Evolutionary conservation across 1,140 invertebrate species (phyloP).

Genomic region (Chionoecetes opilio): DNA sequence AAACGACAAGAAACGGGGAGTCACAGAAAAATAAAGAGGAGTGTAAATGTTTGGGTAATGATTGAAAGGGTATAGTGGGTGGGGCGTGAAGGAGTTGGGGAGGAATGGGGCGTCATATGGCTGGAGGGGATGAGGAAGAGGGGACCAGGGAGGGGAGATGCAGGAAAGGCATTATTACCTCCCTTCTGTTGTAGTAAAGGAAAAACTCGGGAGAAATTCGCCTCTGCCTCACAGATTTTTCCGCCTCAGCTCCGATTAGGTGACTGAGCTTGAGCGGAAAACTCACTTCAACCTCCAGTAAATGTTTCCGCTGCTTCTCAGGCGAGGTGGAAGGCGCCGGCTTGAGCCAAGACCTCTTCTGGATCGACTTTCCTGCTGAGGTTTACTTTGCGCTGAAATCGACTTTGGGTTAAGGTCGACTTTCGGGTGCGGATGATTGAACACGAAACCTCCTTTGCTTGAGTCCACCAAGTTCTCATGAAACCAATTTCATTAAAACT

Average conservation of each 20-base stretch:
- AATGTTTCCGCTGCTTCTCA: too few relatives aligned
- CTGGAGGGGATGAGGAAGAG: background rate
- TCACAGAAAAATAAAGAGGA: background rate
- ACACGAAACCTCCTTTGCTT: background rate
- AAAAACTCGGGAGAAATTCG: too few relatives aligned
- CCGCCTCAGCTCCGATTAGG: too few relatives aligned
- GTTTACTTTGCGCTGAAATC: background rate
- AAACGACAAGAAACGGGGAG: background rate
- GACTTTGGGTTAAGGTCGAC: slow-evolving; percentile 6
- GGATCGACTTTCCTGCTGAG: background rate
- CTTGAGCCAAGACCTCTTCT: too few relatives aligned
- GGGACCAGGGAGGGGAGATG: background rate
- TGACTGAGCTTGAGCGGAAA: too few relatives aligned
- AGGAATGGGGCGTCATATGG: background rate
- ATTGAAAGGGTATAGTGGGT: background rate
- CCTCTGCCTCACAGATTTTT: too few relatives aligned
- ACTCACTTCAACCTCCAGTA: too few relatives aligned
- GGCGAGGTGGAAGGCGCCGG: too few relatives aligned
- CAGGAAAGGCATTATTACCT: background rate
- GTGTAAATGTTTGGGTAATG: background rate
- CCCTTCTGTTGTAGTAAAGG: background rate
- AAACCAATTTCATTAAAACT: slow-evolving; percentile 31
- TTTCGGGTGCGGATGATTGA: slow-evolving; percentile 24
- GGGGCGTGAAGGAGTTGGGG: background rate
- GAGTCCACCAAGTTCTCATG: background rate